Conservation (phyloP, 2,113 vertebrate genomes). For the Coptodon bakossiorum region DNA sequence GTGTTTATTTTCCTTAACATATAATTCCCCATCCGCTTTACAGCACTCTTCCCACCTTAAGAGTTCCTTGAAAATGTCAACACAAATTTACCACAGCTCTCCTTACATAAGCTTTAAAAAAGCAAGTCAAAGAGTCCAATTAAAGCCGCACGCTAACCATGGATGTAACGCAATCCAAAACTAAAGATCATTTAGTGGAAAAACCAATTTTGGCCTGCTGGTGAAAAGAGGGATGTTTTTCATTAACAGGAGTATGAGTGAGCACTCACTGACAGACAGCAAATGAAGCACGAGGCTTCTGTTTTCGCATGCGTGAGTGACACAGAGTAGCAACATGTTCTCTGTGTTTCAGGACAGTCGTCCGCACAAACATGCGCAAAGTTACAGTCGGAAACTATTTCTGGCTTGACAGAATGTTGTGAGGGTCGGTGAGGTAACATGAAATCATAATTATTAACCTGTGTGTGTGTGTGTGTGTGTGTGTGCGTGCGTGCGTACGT, state of each 20-base stretch:
- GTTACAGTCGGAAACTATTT: neutral
- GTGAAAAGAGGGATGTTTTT: conserved; percentile 25
- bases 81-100: neutral
- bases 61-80: conserved; percentile 19
- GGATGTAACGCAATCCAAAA: neutral
- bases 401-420: neutral
- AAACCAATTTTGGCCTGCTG: conserved; percentile 10
- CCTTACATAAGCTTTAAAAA: neutral
- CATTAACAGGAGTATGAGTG: conserved; percentile 1
- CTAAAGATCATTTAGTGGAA: conserved; percentile 39
- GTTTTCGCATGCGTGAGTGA: neutral
- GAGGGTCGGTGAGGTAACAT: neutral
- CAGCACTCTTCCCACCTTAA: neutral
- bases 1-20: neutral
- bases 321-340: neutral
- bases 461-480: neutral
- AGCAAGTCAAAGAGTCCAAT: neutral
- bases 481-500: neutral
- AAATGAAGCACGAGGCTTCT: conserved; percentile 19
- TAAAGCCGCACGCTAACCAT: neutral
- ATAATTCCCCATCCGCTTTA: neutral
- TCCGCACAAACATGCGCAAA: neutral
- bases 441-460: neutral
- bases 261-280: neutral
- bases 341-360: neutral